Evolutionary conservation across 2,888 invertebrate species (phyloP).

Genomic region (Chymomyza procnemis): DNA sequence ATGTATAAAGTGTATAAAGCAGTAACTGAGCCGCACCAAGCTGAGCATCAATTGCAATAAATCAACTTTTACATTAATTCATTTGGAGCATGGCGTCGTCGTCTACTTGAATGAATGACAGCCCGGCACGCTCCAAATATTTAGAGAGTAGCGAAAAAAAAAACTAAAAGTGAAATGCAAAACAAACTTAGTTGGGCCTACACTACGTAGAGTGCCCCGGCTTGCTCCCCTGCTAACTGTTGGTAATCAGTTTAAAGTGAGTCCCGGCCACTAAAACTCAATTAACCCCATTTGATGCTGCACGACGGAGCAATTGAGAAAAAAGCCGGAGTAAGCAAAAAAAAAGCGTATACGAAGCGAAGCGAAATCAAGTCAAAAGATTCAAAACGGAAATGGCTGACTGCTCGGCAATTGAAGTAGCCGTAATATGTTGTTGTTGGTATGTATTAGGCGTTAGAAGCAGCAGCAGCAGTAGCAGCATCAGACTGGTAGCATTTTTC

Average conservation of each 20-base stretch:
- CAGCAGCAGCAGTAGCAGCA: constrained; percentile 9
- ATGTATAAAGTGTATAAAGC: constrained; percentile 28
- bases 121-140: constrained; percentile 60
- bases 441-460: neutral
- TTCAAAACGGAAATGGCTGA: constrained; percentile 60
- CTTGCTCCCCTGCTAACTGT: constrained; percentile 8
- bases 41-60: constrained; percentile 65
- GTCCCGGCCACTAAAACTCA: constrained; percentile 73
- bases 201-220: too few relatives aligned
- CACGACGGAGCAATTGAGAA: constrained; percentile 52
- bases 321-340: constrained; percentile 13
- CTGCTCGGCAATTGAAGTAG: constrained; percentile 1
- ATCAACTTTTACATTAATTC: constrained; percentile 68
- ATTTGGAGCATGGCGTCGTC: constrained; percentile 24
- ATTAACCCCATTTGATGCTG: constrained; percentile 69
- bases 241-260: constrained; percentile 71
- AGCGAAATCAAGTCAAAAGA: constrained; percentile 64
- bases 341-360: constrained; percentile 11
- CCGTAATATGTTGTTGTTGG: too few relatives aligned
- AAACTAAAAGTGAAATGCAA: constrained; percentile 39
- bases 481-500: constrained; percentile 58
- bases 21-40: constrained; percentile 3
- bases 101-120: constrained; percentile 31
- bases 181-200: constrained; percentile 43
- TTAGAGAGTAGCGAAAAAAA: constrained; percentile 39